Conservation (phyloP, 2,113 vertebrate genomes). For the Bubo blakistoni region DNA sequence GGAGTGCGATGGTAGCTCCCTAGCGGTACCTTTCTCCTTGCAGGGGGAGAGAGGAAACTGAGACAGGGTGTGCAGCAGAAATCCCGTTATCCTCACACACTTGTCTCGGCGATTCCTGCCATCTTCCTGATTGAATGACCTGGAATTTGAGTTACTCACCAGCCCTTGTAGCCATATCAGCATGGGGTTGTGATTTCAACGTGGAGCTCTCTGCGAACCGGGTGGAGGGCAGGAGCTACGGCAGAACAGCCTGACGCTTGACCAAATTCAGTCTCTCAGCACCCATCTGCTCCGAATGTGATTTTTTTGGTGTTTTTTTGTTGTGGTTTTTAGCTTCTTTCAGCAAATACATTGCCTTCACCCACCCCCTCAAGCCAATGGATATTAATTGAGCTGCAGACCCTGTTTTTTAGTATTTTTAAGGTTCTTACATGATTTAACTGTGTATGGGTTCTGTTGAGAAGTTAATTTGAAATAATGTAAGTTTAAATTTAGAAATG, state of each 20-base stretch:
- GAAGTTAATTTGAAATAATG: background rate
- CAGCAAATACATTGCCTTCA: background rate
- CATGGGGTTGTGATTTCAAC: background rate
- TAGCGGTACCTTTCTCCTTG: background rate
- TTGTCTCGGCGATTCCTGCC: accelerated
- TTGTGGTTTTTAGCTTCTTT: background rate
- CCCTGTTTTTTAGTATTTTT: background rate
- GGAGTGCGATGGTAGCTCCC: background rate
- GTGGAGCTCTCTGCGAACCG: accelerated
- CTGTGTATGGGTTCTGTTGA: background rate
- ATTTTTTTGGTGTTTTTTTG: background rate
- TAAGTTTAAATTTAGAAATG: background rate
- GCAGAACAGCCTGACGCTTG: background rate
- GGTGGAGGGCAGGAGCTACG: background rate
- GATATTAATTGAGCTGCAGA: background rate
- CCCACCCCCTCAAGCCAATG: background rate
- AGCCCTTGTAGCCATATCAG: background rate
- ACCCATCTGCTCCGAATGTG: background rate
- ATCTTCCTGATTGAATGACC: background rate
- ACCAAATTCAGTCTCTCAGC: background rate
- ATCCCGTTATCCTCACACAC: accelerated
- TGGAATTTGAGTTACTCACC: background rate
- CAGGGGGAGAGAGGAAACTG: background rate
- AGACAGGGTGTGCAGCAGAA: background rate
- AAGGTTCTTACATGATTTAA: background rate